Evolutionary conservation across 2,888 invertebrate genomes (phyloP).

Genomic region (Aleiodes alternator): DNA sequence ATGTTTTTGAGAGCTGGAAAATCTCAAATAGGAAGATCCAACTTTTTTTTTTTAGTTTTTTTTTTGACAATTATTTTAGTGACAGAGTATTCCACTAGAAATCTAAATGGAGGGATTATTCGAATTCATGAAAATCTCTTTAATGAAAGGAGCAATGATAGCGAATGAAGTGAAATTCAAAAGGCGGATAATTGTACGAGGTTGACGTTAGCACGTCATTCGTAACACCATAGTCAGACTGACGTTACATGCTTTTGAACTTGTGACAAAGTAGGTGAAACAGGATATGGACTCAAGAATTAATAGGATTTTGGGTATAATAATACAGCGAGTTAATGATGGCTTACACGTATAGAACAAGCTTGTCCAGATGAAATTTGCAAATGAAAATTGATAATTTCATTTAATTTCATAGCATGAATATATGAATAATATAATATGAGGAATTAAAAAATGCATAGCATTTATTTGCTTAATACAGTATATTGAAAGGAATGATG

Average conservation of each 20-base stretch:
- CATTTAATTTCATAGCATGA: neutral
- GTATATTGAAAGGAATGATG: no score
- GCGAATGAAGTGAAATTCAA: slow-evolving; percentile 17
- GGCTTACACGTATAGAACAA: slow-evolving; percentile 7
- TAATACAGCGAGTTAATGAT: slow-evolving; percentile 36
- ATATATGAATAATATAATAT: no score
- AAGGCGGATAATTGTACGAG: slow-evolving; percentile 30
- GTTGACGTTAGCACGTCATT: slow-evolving; percentile 28
- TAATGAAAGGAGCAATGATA: slow-evolving; percentile 1
- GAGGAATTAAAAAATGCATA: no score
- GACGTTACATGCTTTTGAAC: slow-evolving; percentile 28
- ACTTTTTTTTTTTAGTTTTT: no score
- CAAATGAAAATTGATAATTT: neutral
- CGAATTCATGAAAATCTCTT: slow-evolving; percentile 34
- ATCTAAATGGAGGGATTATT: slow-evolving; percentile 6
- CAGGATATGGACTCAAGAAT: neutral
- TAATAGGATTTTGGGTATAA: neutral
- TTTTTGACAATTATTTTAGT: neutral
- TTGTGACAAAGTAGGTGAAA: neutral
- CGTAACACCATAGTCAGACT: slow-evolving; percentile 25
- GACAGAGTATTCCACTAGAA: neutral
- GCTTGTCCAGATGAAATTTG: neutral
- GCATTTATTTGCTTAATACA: no score
- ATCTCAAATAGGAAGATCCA: no score
- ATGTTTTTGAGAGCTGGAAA: no score